Percentiles rank a stretch among this genome's conserved stretches.
phyloP scores from a whole-genome alignment of 1,140 invertebrate genomes.

The Lasioglossum baleicum region DNA sequence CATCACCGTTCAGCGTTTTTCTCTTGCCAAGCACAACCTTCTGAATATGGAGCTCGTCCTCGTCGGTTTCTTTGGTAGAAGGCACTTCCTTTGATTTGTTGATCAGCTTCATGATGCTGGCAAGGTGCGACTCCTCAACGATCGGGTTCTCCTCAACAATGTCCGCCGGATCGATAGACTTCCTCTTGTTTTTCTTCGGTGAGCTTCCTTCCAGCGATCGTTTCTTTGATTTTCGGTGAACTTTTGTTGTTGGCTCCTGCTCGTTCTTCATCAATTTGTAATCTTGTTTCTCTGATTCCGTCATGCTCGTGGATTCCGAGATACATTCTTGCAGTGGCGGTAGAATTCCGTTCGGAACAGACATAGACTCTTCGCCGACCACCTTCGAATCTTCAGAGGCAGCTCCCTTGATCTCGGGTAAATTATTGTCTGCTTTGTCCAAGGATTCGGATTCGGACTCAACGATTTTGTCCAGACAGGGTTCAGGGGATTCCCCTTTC shows the following conservation, averaged over 20 bases:
- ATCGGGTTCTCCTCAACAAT: conserved; percentile 34
- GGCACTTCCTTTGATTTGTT: conserved; percentile 47
- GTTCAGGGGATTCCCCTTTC: background rate
- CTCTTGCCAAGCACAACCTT: conserved; percentile 51
- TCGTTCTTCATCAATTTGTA: background rate
- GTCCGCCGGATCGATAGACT: conserved; percentile 41
- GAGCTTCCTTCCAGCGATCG: conserved; percentile 58
- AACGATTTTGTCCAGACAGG: background rate
- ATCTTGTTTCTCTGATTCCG: background rate
- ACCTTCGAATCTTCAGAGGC: background rate
- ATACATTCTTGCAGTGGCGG: background rate
- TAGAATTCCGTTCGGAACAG: background rate
- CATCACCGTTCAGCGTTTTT: conserved; percentile 42
- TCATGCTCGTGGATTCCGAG: background rate
- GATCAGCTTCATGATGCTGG: conserved; percentile 66
- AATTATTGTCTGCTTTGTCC: background rate
- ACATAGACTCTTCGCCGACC: background rate
- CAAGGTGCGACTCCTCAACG: conserved; percentile 54
- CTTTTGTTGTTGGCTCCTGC: background rate
- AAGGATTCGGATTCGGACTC: background rate
- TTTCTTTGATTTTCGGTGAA: conserved; percentile 62
- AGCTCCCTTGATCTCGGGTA: background rate
- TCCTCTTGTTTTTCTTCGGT: conserved; percentile 65
- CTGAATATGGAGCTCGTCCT: background rate
- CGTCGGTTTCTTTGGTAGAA: conserved; percentile 19